These are phyloP conservation scores for Sorex araneus DNA, from an alignment of 2,113 vertebrate genomes.

Conservation along the genomic window DNA sequence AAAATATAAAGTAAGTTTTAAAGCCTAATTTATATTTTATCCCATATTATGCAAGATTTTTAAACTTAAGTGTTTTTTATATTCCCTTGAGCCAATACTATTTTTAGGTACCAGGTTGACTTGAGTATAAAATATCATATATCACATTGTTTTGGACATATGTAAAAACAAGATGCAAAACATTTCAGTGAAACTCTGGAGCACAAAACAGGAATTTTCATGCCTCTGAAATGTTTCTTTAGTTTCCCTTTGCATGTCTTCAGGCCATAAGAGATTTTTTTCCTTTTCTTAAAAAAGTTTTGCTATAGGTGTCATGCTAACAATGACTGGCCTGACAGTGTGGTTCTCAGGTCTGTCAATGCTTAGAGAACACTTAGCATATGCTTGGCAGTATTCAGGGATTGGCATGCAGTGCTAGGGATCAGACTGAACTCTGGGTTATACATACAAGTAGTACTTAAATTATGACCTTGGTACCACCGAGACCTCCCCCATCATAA, in stretches of 20 bases:
- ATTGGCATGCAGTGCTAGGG: no score
- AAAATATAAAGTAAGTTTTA: slow-evolving; percentile 38
- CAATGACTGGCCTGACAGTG: no score
- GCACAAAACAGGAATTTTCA: neutral
- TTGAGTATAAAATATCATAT: neutral
- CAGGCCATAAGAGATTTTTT: neutral
- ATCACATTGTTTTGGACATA: slow-evolving; percentile 26
- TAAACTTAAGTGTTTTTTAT: neutral
- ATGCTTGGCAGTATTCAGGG: no score
- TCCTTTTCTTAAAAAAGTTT: neutral
- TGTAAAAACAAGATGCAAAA: slow-evolving; percentile 49
- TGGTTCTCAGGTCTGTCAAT: no score
- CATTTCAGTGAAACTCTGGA: slow-evolving; percentile 21
- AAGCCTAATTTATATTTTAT: slow-evolving; percentile 51
- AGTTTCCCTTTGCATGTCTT: neutral
- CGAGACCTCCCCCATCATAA: no score
- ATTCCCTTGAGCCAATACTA: slow-evolving; percentile 57
- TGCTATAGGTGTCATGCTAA: no score
- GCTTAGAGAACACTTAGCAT: no score
- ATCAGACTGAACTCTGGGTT: no score
- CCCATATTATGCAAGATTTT: neutral
- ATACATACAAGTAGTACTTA: no score
- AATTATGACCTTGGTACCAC: no score
- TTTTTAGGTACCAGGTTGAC: slow-evolving; percentile 63
- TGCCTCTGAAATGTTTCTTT: slow-evolving; percentile 3